Evolutionary conservation across 2,113 vertebrate species (phyloP).

Genomic region (Psittacula cyanocephala): DNA sequence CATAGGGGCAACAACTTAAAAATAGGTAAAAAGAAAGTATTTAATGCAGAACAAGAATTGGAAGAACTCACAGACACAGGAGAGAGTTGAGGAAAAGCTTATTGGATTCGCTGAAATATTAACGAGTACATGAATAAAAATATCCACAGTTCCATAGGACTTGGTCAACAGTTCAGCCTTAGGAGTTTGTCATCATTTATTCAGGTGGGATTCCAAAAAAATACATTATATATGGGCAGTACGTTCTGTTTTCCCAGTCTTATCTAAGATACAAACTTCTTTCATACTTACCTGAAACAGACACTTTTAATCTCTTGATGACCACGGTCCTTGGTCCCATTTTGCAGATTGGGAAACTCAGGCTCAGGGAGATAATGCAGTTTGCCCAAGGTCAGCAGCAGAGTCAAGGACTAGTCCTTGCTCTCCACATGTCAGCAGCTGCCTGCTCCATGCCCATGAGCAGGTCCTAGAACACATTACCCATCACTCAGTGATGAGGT

Average conservation of each 20-base stretch:
- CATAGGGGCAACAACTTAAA: not conserved
- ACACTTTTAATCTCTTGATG: not conserved
- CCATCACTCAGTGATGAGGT: accelerated
- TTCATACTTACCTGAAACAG: not conserved
- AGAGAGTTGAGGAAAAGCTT: not conserved
- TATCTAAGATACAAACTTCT: not conserved
- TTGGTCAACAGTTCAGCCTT: not conserved
- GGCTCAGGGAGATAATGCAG: not conserved
- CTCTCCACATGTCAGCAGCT: not conserved
- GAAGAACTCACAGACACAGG: not conserved
- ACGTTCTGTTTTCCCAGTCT: not conserved
- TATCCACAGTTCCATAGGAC: not conserved
- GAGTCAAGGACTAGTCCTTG: not conserved
- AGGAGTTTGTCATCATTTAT: not conserved
- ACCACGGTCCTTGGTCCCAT: not conserved
- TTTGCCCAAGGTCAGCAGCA: not conserved
- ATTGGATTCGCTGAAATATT: not conserved
- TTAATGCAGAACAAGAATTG: not conserved
- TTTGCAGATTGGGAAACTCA: not conserved
- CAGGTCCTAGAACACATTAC: accelerated
- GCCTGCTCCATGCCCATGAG: accelerated
- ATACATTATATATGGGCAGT: not conserved
- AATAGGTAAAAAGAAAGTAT: not conserved
- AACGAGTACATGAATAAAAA: not conserved
- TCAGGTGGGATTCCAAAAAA: not conserved